Conservation (phyloP, 2,888 invertebrate species). For the Thereva unica region DNA sequence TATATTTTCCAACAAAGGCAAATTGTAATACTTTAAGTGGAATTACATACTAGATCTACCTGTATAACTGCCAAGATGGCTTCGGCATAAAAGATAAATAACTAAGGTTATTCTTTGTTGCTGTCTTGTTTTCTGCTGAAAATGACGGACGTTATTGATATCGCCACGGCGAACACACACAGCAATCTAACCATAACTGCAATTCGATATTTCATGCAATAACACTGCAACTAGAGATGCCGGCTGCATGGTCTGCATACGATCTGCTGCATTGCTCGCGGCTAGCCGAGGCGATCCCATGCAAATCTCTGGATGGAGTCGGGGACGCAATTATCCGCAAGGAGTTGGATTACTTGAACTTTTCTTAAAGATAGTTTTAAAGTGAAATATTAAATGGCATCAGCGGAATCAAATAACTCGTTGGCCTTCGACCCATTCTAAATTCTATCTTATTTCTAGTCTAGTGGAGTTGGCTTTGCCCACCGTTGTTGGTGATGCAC, state of each 20-base stretch:
- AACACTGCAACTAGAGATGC: constrained; percentile 35
- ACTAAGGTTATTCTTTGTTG: no score
- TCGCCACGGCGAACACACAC: constrained; percentile 5
- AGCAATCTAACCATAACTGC: constrained; percentile 35
- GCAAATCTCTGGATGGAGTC: constrained; percentile 19
- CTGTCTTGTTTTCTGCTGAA: no score
- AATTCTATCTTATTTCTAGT: no score
- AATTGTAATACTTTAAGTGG: no score
- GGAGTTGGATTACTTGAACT: constrained; percentile 10
- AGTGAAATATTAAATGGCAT: constrained; percentile 20
- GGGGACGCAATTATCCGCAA: constrained; percentile 15
- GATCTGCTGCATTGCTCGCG: constrained; percentile 7
- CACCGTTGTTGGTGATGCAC: no score
- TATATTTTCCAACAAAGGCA: no score
- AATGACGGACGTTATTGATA: not conserved
- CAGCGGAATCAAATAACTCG: constrained; percentile 32
- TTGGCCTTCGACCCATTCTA: constrained; percentile 19
- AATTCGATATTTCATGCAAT: constrained; percentile 40
- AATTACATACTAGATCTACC: no score
- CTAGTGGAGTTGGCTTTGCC: no score
- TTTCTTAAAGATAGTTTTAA: constrained; percentile 5
- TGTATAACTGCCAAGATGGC: no score
- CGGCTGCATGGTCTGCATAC: constrained; percentile 11
- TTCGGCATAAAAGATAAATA: no score
- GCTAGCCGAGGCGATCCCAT: not conserved